Conservation (phyloP, 2,113 vertebrate species). For the Rhinichthys klamathensis region DNA sequence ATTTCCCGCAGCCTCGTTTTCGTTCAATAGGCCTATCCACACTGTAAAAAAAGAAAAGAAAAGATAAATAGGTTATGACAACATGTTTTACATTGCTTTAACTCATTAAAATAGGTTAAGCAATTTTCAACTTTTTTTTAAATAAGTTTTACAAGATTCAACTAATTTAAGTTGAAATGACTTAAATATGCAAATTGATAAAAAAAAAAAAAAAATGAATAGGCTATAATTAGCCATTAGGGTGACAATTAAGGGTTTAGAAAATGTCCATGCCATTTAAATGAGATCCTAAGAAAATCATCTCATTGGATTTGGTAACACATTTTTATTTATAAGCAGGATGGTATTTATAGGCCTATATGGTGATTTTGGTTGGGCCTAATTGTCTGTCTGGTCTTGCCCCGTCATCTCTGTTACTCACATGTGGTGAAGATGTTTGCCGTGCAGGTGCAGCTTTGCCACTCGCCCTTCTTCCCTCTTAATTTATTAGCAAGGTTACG, state of each 20-base stretch:
- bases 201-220: too few relatives aligned
- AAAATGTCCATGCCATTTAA: neutral
- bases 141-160: too few relatives aligned
- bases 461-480: slow-evolving; percentile 61
- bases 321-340: neutral
- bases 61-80: accelerated
- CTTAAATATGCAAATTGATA: too few relatives aligned
- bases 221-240: too few relatives aligned
- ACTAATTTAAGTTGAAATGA: too few relatives aligned
- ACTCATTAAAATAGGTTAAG: too few relatives aligned
- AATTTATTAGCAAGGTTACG: slow-evolving; percentile 84
- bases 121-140: too few relatives aligned
- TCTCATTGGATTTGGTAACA: neutral
- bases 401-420: slow-evolving; percentile 48
- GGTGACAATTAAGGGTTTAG: too few relatives aligned
- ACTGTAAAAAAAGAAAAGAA: too few relatives aligned
- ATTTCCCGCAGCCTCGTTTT: too few relatives aligned
- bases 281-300: neutral
- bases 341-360: neutral
- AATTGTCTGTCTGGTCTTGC: slow-evolving; percentile 61
- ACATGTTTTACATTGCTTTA: too few relatives aligned
- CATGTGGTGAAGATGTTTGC: slow-evolving; percentile 65
- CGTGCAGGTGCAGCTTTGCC: slow-evolving; percentile 80
- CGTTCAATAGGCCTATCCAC: too few relatives aligned
- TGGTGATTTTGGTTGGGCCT: slow-evolving; percentile 35